Conservation (phyloP, 2,888 invertebrate species). For the Sinodicranocentrus sp. region DNA sequence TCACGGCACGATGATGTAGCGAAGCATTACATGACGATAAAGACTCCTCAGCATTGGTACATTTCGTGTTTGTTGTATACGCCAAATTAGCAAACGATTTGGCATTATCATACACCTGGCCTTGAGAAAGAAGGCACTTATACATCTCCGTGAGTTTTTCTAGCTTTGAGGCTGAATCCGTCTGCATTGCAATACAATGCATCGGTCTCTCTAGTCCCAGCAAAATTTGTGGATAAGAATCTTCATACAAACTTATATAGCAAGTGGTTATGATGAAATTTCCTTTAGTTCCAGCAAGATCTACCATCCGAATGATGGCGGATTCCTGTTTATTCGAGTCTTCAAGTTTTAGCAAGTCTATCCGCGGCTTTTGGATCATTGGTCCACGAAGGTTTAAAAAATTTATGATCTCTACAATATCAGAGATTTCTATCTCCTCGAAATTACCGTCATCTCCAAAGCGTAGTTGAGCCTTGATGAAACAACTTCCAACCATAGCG, state of each 20-base stretch:
- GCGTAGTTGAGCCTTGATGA: not conserved
- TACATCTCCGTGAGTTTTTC: not conserved
- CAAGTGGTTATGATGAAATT: not conserved
- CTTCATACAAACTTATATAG: not conserved
- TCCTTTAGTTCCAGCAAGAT: not conserved
- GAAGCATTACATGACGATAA: not conserved
- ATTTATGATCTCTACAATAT: not conserved
- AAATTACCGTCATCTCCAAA: too few relatives aligned
- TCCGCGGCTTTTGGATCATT: not conserved
- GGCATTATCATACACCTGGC: not conserved
- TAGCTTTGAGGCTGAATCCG: not conserved
- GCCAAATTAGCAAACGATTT: constrained; percentile 6
- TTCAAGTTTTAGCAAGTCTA: not conserved
- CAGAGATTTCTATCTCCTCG: constrained; percentile 2
- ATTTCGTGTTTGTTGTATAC: not conserved
- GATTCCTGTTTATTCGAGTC: not conserved
- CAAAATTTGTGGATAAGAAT: not conserved
- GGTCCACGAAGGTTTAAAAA: constrained; percentile 14
- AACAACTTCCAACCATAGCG: not conserved
- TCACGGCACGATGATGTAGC: not conserved
- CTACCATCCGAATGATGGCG: not conserved
- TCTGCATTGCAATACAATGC: not conserved
- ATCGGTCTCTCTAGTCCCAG: not conserved
- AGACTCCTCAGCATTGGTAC: not conserved
- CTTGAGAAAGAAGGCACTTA: not conserved